Evolutionary conservation across 2,888 invertebrate species (phyloP).

Genomic region (Drosophila gaucha): DNA sequence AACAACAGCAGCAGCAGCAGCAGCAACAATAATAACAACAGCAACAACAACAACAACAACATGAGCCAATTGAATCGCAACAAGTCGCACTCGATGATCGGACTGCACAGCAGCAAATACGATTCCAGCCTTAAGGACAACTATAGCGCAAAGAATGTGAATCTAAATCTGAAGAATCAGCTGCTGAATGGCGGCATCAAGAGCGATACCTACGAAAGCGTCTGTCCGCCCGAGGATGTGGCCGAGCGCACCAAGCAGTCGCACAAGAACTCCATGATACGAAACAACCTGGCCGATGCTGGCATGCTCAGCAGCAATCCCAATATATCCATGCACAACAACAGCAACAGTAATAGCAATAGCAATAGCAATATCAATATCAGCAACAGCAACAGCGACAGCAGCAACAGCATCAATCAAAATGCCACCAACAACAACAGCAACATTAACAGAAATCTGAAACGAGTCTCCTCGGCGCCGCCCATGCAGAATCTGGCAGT

Average conservation of each 20-base stretch:
- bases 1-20: slow-evolving; percentile 1
- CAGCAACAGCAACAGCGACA: slow-evolving; percentile 49
- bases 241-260: slow-evolving; percentile 84
- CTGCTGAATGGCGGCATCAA: slow-evolving; percentile 81
- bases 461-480: slow-evolving; percentile 87
- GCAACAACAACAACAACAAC: slow-evolving; percentile 46
- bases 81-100: slow-evolving; percentile 83
- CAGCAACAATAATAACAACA: slow-evolving; percentile 18
- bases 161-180: slow-evolving; percentile 80
- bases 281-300: slow-evolving; percentile 78
- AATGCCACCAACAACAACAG: slow-evolving; percentile 49
- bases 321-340: slow-evolving; percentile 54
- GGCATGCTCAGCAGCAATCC: slow-evolving; percentile 42
- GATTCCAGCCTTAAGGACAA: slow-evolving; percentile 79
- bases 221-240: slow-evolving; percentile 84
- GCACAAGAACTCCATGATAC: slow-evolving; percentile 82
- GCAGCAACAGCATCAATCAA: slow-evolving; percentile 57
- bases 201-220: slow-evolving; percentile 85
- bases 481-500: slow-evolving; percentile 83
- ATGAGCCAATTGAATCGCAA: slow-evolving; percentile 80
- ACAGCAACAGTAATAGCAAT: slow-evolving; percentile 42
- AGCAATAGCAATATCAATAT: slow-evolving; percentile 76
- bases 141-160: slow-evolving; percentile 81
- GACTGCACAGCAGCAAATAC: slow-evolving; percentile 81
- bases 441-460: slow-evolving; percentile 83